A percentile compares a stretch with the other conserved stretches of the same genome.
Evolutionary conservation across 2,113 vertebrate species (phyloP).

Genomic region (Cheirogaleus medius): DNA sequence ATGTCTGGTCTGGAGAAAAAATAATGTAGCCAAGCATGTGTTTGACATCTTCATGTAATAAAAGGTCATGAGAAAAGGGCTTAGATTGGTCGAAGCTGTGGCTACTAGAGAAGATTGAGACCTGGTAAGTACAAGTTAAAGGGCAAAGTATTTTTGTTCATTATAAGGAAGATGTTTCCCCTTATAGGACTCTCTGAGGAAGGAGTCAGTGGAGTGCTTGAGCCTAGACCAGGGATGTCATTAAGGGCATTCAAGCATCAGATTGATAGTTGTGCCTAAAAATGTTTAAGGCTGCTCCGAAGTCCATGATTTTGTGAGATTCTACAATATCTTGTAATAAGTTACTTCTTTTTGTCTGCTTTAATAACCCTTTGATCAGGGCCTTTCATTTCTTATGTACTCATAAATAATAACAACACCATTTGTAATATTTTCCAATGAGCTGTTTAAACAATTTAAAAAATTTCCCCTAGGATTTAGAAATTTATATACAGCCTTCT

Average conservation of each 20-base stretch:
- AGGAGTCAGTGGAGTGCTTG: not conserved
- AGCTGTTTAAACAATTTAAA: not conserved
- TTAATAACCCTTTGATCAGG: not conserved
- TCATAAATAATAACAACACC: not conserved
- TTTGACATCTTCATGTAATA: not conserved
- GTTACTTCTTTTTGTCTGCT: not conserved
- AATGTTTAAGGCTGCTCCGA: not conserved
- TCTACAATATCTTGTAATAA: not conserved
- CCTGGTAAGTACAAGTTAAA: not conserved
- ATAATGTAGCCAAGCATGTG: not conserved
- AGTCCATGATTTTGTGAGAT: not conserved
- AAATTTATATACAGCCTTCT: not conserved
- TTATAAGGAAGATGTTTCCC: not conserved
- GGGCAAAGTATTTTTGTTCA: not conserved
- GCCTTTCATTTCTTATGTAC: not conserved
- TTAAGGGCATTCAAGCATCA: not conserved
- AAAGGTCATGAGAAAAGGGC: not conserved
- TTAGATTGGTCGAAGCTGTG: rapidly evolving
- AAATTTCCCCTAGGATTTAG: not conserved
- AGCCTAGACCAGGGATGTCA: not conserved
- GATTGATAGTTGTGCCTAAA: not conserved
- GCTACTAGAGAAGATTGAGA: not conserved
- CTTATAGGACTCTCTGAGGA: not conserved
- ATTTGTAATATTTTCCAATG: not conserved
- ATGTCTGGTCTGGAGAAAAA: not conserved